Conservation (phyloP, 2,113 vertebrate genomes). For the Catharus bicknelli region DNA sequence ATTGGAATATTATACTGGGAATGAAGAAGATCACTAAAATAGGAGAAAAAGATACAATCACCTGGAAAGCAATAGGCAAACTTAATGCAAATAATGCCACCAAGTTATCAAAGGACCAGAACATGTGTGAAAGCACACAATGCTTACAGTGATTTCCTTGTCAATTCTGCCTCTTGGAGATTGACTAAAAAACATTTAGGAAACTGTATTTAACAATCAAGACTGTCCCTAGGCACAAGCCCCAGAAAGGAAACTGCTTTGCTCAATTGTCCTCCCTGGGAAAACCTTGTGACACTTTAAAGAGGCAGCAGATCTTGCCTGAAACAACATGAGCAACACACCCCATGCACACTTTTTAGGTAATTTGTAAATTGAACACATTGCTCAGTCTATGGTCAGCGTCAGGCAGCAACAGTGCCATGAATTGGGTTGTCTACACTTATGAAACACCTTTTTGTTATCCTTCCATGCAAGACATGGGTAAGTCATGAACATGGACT, state of each 20-base stretch:
- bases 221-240: not conserved
- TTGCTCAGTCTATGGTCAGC: not conserved
- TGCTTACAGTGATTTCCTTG: not conserved
- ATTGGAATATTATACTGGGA: not conserved
- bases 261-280: not conserved
- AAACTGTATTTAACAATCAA: not conserved
- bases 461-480: not conserved
- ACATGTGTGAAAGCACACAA: not conserved
- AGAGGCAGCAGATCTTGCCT: not conserved
- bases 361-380: not conserved
- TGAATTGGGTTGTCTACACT: not conserved
- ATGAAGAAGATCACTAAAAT: not conserved
- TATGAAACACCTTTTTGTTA: accelerated
- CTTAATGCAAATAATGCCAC: not conserved
- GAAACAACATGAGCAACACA: too few species aligned
- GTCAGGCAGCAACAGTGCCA: not conserved
- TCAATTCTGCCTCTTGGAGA: not conserved
- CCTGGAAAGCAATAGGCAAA: not conserved
- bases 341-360: not conserved
- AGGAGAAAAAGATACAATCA: not conserved
- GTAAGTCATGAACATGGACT: not conserved
- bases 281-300: not conserved
- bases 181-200: not conserved
- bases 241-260: not conserved
- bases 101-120: not conserved